These are phyloP conservation scores for Cantharis flavilabris DNA, from an alignment of 2,888 invertebrate genomes.

Conservation along the genomic window DNA sequence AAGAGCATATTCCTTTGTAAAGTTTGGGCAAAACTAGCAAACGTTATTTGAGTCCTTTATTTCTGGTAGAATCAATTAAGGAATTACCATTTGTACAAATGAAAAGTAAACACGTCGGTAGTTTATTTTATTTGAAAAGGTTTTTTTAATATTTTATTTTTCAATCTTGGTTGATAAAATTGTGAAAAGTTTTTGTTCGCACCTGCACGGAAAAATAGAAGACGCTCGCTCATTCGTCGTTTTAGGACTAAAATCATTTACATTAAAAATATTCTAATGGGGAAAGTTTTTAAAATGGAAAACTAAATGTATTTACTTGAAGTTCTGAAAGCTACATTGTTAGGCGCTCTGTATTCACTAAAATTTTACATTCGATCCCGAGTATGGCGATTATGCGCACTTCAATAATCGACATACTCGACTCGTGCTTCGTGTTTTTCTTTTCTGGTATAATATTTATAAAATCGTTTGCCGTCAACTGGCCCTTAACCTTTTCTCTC, in stretches of 20 bases:
- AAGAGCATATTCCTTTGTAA: not conserved
- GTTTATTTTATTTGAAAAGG: not conserved
- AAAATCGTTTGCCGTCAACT: slow-evolving; percentile 15
- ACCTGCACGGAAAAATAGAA: slow-evolving; percentile 1
- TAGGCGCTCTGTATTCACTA: slow-evolving; percentile 20
- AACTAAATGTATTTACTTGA: slow-evolving; percentile 27
- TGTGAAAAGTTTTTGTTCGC: not conserved
- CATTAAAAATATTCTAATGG: slow-evolving; percentile 31
- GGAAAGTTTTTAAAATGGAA: slow-evolving; percentile 26
- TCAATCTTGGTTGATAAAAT: not conserved
- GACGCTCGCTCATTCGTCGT: slow-evolving; percentile 19
- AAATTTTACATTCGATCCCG: slow-evolving; percentile 15
- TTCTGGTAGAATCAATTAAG: not conserved
- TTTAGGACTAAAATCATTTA: slow-evolving; percentile 31
- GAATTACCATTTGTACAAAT: not conserved
- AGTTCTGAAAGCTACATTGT: slow-evolving; percentile 24
- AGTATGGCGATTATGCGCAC: slow-evolving; percentile 11
- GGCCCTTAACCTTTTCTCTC: not conserved
- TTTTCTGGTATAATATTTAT: slow-evolving; percentile 20
- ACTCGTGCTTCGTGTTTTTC: slow-evolving; percentile 9
- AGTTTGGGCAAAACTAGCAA: not conserved
- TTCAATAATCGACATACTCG: slow-evolving; percentile 15
- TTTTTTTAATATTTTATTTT: not conserved
- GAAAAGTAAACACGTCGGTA: not conserved
- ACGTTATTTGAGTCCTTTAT: not conserved